Base-by-base conservation (phyloP, 2,888 invertebrate genomes). In the Malacosoma neustria region DNA sequence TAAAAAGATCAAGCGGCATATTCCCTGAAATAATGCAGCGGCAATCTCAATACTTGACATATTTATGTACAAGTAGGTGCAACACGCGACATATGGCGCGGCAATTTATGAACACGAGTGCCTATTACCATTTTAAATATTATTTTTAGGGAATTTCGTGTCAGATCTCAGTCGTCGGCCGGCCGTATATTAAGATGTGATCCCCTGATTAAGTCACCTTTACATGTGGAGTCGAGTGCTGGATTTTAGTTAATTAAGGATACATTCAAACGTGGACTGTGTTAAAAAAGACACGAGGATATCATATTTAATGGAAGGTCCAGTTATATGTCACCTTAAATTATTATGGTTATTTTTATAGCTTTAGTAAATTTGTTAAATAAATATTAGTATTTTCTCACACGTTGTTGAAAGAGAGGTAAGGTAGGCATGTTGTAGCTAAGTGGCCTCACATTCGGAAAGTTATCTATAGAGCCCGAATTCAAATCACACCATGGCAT, bases 91-190 rank as follows among this genome's bases (percentile, higher is more conserved):
- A 85, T 81, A 85, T 85, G 85, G 85, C 72, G 75, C 57, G 72
- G 74, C 81, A 84, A 85, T 85, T 85, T 85, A 85, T 85, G 84
- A 84, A 80, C 64, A 69, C 70, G 68, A 68, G 64, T 71, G 57
- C 80, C 85, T 85, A 84, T 85, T 85, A 85, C 82, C 82, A 84
- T 84, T 84, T 85, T 85, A 85, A 85, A 85, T 85, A 85, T 85
- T 85, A 85, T 85, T 85, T 85, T 85, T 85, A 82, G 85, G 85
- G 85, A 85, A 84, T 85, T 80, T 71, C 75, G 81, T 84, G 85
- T 85, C 84, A 85, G 84, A 85, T 85, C 84, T 84, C 85, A 77
- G 80, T 85, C 82, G 74, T 68, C 79, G 73, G 60, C 66, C 63
- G 72, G 59, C 72, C 74, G 72, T 81, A 80, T 81, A 80, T 82